Evolutionary conservation across 2,888 invertebrate species (phyloP), one percentile per base, ranked within the genome.

Genomic region (Chymomyza caudatula): DNA sequence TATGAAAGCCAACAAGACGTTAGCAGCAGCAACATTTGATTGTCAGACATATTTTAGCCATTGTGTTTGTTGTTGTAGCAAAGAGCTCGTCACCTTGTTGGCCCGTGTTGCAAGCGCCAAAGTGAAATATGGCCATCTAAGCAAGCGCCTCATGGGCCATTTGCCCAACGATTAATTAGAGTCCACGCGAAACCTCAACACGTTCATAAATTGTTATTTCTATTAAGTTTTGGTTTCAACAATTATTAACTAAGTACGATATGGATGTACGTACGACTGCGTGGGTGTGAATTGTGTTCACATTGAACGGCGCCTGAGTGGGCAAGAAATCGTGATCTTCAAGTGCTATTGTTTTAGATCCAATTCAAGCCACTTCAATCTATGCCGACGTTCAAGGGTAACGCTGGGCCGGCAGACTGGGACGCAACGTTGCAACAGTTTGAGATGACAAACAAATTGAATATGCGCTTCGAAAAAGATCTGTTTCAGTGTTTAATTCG

Each of bases 131-230:
- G 22, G 54, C 51, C 56, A 52, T 47, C 25, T 8, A 11, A 11
- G 29, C 29, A 37, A 37, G 29, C 29, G 29, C 11, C 11, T 29
- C 11, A 5, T 5, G 5, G 25, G 25, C 25, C 43, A 43, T 43
- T 13, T 43, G 43, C 43, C 6, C 13, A 15, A 6, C 58, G 65
- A 63, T 63, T 61, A 69, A 66, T 67, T 61, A 49, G 67, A 67
- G 85, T 78, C 73, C 77, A 61, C 65, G 73, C 69, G 11, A 65
- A 64, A 53, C 61, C 44, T 29, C 57, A 37, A 11, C 52, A 55
- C 56, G 60, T 51, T 65, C 63, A 61, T 67, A 62, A 71, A 86
- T 81, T 86, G 85, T 81, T 80, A 84, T 78, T 84, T 86, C 83
- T 70, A 85, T 85, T 69, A 71, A 84, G 76, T 81, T 80, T 77